Evolutionary conservation across 2,113 vertebrate genomes (phyloP).

Genomic region (pig (Sus scrofa)): T2T-Sscrofa CM000820.6:142042001-142042500

Average conservation of each 20-base stretch:
- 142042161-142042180: not conserved
- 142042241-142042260: not conserved
- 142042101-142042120: not conserved
- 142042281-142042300: too few species aligned
- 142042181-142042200: not conserved
- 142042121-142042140: fast-evolving
- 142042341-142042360: not conserved
- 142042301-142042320: too few species aligned
- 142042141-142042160: not conserved
- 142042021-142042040: not conserved
- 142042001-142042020: not conserved
- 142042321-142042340: fast-evolving
- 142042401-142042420: not conserved
- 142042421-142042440: fast-evolving
- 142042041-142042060: not conserved
- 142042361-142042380: not conserved
- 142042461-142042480: too few species aligned
- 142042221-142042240: too few species aligned
- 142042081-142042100: not conserved
- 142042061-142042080: not conserved
- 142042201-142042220: not conserved
- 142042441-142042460: not conserved
- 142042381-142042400: fast-evolving
- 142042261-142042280: not conserved
- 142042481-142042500: not conserved